Conservation (phyloP, 2,113 vertebrate species). For the Aegithalos caudatus region DNA sequence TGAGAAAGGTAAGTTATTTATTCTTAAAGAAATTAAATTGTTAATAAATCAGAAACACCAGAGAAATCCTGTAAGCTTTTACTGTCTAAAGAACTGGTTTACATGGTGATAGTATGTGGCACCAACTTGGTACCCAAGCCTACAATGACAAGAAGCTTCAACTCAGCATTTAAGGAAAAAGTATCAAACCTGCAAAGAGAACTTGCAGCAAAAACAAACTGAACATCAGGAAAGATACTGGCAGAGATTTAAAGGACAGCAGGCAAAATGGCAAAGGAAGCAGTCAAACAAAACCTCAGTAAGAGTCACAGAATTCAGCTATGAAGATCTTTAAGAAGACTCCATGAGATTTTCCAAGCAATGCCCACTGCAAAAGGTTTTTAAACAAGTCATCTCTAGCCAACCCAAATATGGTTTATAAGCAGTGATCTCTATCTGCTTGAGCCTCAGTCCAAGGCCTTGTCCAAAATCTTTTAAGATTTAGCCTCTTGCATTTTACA, state of each 20-base stretch:
- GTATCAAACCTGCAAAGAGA: background rate
- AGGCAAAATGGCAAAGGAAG: background rate
- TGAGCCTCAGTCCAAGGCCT: background rate
- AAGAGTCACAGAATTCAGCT: background rate
- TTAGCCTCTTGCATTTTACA: background rate
- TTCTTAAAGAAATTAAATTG: background rate
- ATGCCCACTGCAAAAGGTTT: background rate
- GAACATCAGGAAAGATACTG: background rate
- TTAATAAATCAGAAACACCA: background rate
- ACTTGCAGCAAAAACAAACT: background rate
- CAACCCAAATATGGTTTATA: conserved; percentile 11
- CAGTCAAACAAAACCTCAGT: background rate
- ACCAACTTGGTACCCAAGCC: background rate
- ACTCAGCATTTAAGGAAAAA: background rate
- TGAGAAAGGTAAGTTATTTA: background rate
- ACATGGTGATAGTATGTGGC: background rate
- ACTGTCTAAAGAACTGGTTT: background rate
- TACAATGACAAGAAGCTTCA: background rate
- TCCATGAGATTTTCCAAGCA: background rate
- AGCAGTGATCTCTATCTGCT: background rate
- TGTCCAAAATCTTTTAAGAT: background rate
- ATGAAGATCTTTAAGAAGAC: background rate
- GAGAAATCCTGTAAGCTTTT: background rate
- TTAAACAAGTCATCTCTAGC: background rate
- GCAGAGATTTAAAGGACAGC: background rate